Base-by-base conservation (phyloP, 92 coral and sea anemone genomes). In the Porites rus region DNA sequence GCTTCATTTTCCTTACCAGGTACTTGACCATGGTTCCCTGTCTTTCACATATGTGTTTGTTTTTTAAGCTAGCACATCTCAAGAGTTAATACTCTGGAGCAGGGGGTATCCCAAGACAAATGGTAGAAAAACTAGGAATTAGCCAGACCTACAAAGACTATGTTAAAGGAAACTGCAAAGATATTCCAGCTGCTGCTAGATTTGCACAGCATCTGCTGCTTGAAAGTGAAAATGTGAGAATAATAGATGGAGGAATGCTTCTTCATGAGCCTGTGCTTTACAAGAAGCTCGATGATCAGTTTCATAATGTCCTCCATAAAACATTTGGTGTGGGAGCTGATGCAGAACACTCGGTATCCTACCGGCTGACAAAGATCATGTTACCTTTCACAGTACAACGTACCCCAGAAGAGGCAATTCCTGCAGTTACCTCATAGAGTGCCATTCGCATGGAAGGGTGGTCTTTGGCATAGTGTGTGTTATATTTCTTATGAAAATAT, bases 341-440 rank as follows among this genome's bases (percentile, higher is more conserved):
- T 52, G 8, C 68, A 50, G 80, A 72, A n/a, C 43, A 52, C 78
- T 19, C 22, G 78, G 79, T 90, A 12, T 85, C 93, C 31, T 90
- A 51, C 52, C 51, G 91, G 59, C 81, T 91, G 82, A 87, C 53
- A 24, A 91, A 51, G 91, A 74, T 2, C 84, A 83, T 70, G 75
- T 38, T 14, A 78, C 82, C 12, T 91, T 65, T 56, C 87, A 91
- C 28, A 91, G 94, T 18, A 62, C 75, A 2, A 82, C 83, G 92
- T 88, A 83, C 51, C 83, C 92, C 8, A 78, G 94, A 28, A 91
- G 69, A 52, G 94, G 90, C 0, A 91, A 88, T 4, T 91, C 94
- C 38, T 88, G 92, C 60, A 83, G 89, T 65, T 88, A 78, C 74
- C 24, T 91, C 43, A 76, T 88, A 67, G 66, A 91, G 84, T 46